Evolutionary conservation across 1,140 invertebrate genomes (phyloP).

Genomic region (Monochamus saltuarius): DNA sequence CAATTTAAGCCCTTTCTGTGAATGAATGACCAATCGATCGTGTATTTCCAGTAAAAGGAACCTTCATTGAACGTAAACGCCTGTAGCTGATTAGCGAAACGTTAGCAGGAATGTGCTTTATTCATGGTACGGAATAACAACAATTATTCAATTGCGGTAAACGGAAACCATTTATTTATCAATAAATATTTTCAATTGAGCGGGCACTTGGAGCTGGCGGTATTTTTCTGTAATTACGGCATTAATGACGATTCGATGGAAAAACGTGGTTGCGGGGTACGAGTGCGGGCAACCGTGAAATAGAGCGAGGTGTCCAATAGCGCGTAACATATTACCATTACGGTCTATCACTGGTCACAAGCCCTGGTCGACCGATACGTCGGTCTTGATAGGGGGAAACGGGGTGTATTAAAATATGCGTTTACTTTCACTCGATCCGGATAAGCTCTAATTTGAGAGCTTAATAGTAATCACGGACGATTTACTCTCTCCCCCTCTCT

Average conservation of each 20-base stretch:
- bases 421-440: too few relatives aligned
- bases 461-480: too few relatives aligned
- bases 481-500: too few relatives aligned
- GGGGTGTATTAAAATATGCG: too few relatives aligned
- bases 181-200: conserved; percentile 3
- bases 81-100: too few relatives aligned
- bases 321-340: conserved; percentile 24
- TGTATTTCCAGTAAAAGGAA: too few relatives aligned
- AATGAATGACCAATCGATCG: too few relatives aligned
- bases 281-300: conserved; percentile 27
- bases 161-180: conserved; percentile 15
- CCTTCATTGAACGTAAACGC: too few relatives aligned
- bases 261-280: conserved; percentile 20
- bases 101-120: too few relatives aligned
- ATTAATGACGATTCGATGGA: conserved; percentile 17
- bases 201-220: not conserved
- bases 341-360: conserved; percentile 21
- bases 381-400: too few relatives aligned
- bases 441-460: too few relatives aligned
- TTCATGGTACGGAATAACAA: not conserved
- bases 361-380: not conserved
- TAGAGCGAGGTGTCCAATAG: conserved; percentile 30
- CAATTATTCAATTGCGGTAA: conserved; percentile 1
- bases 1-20: too few relatives aligned
- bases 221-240: conserved; percentile 11